A percentile compares a stretch with the other conserved stretches of the same genome.
phyloP scores from a whole-genome alignment of 2,797 vertebrate genomes.

The Danio aesculapii region DNA sequence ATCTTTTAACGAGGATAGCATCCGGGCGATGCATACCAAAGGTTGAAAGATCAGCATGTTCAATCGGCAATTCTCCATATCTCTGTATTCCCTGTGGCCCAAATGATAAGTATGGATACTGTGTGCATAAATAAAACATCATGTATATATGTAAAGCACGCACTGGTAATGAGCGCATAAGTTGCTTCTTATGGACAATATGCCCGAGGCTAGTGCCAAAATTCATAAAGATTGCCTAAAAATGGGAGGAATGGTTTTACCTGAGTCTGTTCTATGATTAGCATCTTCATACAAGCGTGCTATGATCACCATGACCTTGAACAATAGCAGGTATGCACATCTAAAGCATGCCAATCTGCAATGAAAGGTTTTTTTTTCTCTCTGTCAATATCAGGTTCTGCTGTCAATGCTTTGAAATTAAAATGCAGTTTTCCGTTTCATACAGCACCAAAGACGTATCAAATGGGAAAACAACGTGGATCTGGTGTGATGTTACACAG shows the following conservation, averaged over 20 bases:
- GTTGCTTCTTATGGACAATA: conserved; percentile 12
- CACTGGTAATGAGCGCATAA: conserved; percentile 24
- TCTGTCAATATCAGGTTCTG: conserved; percentile 65
- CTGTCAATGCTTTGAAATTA: conserved; percentile 77
- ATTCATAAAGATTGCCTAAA: conserved; percentile 23
- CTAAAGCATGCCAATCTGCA: conserved; percentile 54
- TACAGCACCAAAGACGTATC: conserved; percentile 67
- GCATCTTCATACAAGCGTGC: not conserved
- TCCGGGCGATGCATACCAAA: conserved; percentile 53
- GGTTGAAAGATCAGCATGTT: conserved; percentile 59
- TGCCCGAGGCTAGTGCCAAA: conserved; percentile 18
- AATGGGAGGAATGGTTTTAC: conserved; percentile 21
- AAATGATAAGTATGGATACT: conserved; percentile 3
- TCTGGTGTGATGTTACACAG: conserved; percentile 12
- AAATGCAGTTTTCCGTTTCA: conserved; percentile 71
- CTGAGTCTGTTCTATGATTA: conserved; percentile 30
- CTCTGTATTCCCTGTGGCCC: conserved; percentile 22
- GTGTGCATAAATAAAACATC: conserved; percentile 45
- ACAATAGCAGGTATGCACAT: not conserved
- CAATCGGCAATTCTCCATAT: not conserved
- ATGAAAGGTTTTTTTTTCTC: conserved; percentile 71
- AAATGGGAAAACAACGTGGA: conserved; percentile 55
- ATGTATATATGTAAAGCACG: conserved; percentile 30
- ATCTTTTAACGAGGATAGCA: conserved; percentile 69
- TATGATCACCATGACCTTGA: conserved; percentile 11